phyloP scores from a whole-genome alignment of 2,888 invertebrate genomes.

The Chromoteleia sp. region DNA sequence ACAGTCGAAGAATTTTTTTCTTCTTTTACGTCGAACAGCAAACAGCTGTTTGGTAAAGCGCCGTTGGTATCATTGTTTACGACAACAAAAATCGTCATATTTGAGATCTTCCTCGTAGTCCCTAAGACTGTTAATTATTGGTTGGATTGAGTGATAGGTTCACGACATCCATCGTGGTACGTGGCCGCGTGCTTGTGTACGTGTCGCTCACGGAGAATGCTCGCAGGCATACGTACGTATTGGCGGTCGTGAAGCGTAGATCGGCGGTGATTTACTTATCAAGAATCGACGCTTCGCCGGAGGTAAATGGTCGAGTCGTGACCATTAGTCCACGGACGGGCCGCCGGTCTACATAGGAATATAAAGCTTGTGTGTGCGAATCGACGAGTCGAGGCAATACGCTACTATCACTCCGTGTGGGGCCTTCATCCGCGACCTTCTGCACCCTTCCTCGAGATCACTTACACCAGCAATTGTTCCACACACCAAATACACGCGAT shows the following conservation, averaged over 20 bases:
- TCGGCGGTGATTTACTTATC: slow-evolving; percentile 87
- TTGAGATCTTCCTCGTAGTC: slow-evolving; percentile 23
- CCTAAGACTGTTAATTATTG: slow-evolving; percentile 46
- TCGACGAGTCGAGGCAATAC: slow-evolving; percentile 64
- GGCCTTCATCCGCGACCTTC: slow-evolving; percentile 65
- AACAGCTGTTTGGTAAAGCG: not conserved
- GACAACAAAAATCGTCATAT: slow-evolving; percentile 27
- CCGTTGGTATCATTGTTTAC: slow-evolving; percentile 2
- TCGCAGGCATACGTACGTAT: slow-evolving; percentile 67
- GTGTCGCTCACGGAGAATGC: slow-evolving; percentile 36
- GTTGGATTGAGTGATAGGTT: slow-evolving; percentile 61
- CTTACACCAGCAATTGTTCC: slow-evolving; percentile 60
- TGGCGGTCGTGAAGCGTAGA: slow-evolving; percentile 86
- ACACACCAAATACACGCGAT: slow-evolving; percentile 44
- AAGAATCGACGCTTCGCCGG: slow-evolving; percentile 87
- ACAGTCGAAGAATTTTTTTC: slow-evolving; percentile 15
- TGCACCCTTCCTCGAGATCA: slow-evolving; percentile 46
- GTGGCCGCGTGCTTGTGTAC: slow-evolving; percentile 22
- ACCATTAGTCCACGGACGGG: slow-evolving; percentile 85
- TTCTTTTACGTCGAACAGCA: not conserved
- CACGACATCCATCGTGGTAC: slow-evolving; percentile 41
- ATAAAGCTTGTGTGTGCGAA: slow-evolving; percentile 63
- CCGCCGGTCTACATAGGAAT: slow-evolving; percentile 68
- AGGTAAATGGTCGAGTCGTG: slow-evolving; percentile 88
- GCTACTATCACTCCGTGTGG: slow-evolving; percentile 72